phyloP scores from a whole-genome alignment of 2,888 invertebrate genomes.

The Brachynemurus nebulosus region DNA sequence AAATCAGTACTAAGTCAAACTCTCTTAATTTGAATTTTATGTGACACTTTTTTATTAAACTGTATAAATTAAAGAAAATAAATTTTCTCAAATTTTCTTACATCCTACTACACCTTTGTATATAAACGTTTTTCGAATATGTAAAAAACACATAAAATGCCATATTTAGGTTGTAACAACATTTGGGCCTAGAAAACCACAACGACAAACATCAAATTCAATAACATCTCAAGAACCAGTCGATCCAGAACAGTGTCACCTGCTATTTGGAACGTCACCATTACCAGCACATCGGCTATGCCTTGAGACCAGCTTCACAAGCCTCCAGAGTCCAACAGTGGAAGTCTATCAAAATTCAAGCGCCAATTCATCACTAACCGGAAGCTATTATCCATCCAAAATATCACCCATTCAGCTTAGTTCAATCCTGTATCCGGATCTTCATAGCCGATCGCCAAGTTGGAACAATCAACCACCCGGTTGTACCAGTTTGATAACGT shows the following conservation, averaged over 20 bases:
- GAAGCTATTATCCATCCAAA: slow-evolving; percentile 27
- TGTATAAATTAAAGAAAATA: no score
- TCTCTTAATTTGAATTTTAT: no score
- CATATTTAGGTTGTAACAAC: slow-evolving; percentile 69
- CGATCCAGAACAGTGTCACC: slow-evolving; percentile 20
- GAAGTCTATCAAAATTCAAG: slow-evolving; percentile 18
- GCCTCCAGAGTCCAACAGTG: slow-evolving; percentile 39
- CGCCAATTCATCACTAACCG: slow-evolving; percentile 28
- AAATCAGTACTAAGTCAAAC: no score
- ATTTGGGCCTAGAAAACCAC: slow-evolving; percentile 67
- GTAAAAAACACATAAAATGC: no score
- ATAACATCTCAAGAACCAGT: slow-evolving; percentile 31
- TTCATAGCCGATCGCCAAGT: slow-evolving; percentile 4
- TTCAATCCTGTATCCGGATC: slow-evolving; percentile 12
- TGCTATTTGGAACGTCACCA: slow-evolving; percentile 19
- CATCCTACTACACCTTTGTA: no score
- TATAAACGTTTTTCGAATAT: no score
- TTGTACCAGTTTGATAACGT: not conserved
- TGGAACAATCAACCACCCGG: slow-evolving; percentile 3
- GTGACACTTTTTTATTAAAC: no score
- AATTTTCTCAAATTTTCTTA: no score
- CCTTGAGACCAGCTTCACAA: slow-evolving; percentile 64
- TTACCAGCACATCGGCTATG: slow-evolving; percentile 43
- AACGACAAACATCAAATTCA: slow-evolving; percentile 37
- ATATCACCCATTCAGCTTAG: slow-evolving; percentile 24